Evolutionary conservation across 2,113 vertebrate genomes (phyloP), one percentile per base, ranked within the genome.

Genomic region (Tychaedon coryphoeus): DNA sequence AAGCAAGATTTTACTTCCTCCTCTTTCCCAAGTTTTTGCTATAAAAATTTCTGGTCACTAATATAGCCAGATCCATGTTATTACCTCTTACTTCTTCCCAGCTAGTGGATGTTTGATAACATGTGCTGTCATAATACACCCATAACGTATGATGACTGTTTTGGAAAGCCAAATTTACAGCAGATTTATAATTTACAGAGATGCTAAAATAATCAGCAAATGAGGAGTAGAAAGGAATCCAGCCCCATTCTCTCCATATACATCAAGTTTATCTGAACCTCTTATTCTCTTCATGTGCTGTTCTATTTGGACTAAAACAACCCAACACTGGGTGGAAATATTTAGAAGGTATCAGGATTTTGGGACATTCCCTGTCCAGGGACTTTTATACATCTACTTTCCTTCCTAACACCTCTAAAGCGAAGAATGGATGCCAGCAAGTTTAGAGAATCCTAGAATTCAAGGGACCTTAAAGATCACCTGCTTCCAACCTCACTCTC

Each of bases 301-400:
- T 8, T 45, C 54, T 36, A 5, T 57, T 42, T 15, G 18, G 43
- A 26, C 36, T 65, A 33, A 19, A 65, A 8, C 10, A 62, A 45
- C 18, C 28, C 56, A 28, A 19, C 4, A 22, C 0, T 6, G 34
- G 15, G 22, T 3, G 19, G 61, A 60, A 81, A 33, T 12, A 36
- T 6, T 58, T 50, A 51, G n/a, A 57, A 60, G 14, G 16, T 9
- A 33, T 13, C 19, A 29, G 64, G 48, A 79, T 69, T 94, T 81
- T 28, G 34, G 34, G 47, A 64, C 0, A 0, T 72, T 60, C 26
- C 43, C 26, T 75, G 9, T 51, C 43, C 36, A 61, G 40, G 1
- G 8, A 42, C 11, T 86, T 64, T 9, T 24, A 3, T 8, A 45
- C 22, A 24, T 62, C 26, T 12, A 4, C 38, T 33, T 91, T 65